Evolutionary conservation across 2,113 vertebrate genomes (phyloP).

Genomic region (Sinocyclocheilus anophthalmus): DNA sequence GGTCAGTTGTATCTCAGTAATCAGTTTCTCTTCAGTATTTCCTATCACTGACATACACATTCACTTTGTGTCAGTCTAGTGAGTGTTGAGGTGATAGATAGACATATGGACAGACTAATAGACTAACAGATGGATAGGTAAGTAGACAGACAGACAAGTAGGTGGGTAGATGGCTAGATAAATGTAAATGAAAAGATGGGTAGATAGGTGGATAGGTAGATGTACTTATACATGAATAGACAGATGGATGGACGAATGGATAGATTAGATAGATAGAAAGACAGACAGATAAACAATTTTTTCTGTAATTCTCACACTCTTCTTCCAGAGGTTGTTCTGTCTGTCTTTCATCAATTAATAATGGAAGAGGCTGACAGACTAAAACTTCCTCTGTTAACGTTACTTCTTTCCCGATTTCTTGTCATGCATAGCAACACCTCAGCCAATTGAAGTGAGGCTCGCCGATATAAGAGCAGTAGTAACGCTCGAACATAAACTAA

Average conservation of each 20-base stretch:
- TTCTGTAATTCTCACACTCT: background rate
- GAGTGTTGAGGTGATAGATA: background rate
- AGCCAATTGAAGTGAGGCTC: background rate
- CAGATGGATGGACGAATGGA: too few relatives aligned
- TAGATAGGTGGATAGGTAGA: background rate
- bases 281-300: background rate
- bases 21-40: background rate
- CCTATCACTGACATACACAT: background rate
- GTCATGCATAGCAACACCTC: slow-evolving; percentile 5
- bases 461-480: background rate
- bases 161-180: background rate
- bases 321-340: background rate
- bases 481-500: background rate
- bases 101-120: background rate
- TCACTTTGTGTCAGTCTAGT: background rate
- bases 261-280: too few relatives aligned
- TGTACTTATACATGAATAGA: too few relatives aligned
- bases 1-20: slow-evolving; percentile 1
- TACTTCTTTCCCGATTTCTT: background rate
- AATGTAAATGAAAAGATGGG: background rate
- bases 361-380: background rate
- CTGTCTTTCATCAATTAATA: background rate
- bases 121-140: background rate
- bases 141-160: background rate
- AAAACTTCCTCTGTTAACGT: background rate